Conservation (phyloP, 2,113 vertebrate genomes). For the Seriola quinqueradiata region DNA sequence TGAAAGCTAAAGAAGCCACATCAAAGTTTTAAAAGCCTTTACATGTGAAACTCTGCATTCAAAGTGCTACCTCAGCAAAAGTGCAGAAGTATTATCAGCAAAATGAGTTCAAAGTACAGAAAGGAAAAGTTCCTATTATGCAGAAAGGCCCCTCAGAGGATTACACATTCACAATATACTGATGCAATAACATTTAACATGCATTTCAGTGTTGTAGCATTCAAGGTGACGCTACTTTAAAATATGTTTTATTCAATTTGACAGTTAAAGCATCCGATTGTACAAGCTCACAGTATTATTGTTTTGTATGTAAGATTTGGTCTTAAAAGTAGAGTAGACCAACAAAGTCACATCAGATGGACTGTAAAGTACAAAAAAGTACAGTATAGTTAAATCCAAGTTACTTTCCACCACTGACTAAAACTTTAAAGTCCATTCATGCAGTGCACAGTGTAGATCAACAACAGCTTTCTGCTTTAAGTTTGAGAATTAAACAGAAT, state of each 20-base stretch:
- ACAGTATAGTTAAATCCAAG: too few relatives aligned
- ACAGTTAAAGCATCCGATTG: neutral
- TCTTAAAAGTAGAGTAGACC: neutral
- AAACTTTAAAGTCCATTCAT: too few relatives aligned
- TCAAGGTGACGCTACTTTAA: neutral
- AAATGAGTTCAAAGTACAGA: neutral
- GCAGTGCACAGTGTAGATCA: too few relatives aligned
- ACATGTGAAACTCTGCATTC: neutral
- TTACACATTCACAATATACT: neutral
- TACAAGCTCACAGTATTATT: too few relatives aligned
- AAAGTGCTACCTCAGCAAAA: neutral
- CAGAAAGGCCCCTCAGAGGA: neutral
- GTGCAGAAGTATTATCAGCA: neutral
- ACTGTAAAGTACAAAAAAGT: too few relatives aligned
- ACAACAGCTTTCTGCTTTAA: too few relatives aligned
- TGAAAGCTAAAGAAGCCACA: neutral
- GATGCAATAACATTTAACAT: neutral
- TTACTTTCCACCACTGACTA: too few relatives aligned
- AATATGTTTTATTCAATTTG: neutral
- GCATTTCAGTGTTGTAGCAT: neutral
- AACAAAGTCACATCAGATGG: too few relatives aligned
- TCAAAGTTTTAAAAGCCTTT: neutral
- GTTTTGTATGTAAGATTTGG: neutral
- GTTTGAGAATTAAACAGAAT: neutral
- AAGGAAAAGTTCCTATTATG: neutral